phyloP scores from a whole-genome alignment of 2,797 vertebrate species.

The Sarcoramphus papa region DNA sequence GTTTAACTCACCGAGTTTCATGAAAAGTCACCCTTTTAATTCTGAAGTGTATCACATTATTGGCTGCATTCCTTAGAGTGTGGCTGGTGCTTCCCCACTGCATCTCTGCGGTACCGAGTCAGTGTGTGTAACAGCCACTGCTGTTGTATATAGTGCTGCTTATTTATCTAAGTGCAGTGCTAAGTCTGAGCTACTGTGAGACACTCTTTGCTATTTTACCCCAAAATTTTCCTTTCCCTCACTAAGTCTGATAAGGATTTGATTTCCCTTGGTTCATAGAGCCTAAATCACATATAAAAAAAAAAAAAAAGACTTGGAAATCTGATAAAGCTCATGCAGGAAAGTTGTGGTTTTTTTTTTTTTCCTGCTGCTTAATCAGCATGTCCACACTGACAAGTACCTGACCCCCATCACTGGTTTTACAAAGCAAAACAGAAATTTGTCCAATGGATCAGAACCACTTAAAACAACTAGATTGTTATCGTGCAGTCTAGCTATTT shows the following conservation, averaged over 20 bases:
- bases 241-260: background rate
- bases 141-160: background rate
- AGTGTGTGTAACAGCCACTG: background rate
- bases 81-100: background rate
- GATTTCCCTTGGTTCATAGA: background rate
- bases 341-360: background rate
- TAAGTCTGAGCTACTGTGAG: background rate
- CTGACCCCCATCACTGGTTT: background rate
- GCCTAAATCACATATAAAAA: background rate
- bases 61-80: background rate
- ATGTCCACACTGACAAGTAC: background rate
- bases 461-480: background rate
- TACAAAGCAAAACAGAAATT: background rate
- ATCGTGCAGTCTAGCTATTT: background rate
- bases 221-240: background rate
- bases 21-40: background rate
- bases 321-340: background rate
- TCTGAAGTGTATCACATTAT: accelerated
- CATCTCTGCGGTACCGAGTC: accelerated
- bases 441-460: background rate
- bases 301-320: background rate
- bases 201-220: background rate
- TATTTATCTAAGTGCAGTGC: background rate
- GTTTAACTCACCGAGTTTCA: background rate
- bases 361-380: background rate